Evolutionary conservation across 2,888 invertebrate species (phyloP).

Genomic region (Podotricha telesiphe): DNA sequence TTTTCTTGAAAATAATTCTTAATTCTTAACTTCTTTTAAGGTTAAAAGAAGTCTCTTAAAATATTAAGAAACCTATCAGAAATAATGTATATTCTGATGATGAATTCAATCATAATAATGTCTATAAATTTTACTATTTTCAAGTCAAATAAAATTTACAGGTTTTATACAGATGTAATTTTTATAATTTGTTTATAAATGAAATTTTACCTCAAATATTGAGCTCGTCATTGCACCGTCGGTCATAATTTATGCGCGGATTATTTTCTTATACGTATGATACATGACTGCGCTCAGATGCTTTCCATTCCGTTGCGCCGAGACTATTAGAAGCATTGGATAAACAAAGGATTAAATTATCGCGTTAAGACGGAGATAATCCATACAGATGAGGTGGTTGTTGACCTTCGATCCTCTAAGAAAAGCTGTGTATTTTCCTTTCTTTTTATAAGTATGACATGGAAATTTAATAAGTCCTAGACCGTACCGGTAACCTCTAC

Average conservation of each 20-base stretch:
- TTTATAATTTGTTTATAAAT: constrained; percentile 55
- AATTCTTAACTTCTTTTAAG: no score
- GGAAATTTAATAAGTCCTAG: constrained; percentile 5
- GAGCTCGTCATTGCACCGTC: constrained; percentile 58
- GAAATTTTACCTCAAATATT: constrained; percentile 57
- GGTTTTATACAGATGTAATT: not conserved
- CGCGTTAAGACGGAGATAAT: constrained; percentile 78
- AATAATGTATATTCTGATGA: no score
- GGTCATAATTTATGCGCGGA: constrained; percentile 72
- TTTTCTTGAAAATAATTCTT: no score
- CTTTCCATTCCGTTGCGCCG: constrained; percentile 68
- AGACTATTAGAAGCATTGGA: constrained; percentile 78
- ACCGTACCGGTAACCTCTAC: no score
- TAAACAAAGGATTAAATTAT: constrained; percentile 82
- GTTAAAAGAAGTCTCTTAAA: no score
- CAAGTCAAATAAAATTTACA: no score
- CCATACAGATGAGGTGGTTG: constrained; percentile 79
- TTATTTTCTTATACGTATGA: constrained; percentile 80
- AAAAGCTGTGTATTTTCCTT: constrained; percentile 42
- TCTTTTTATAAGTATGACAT: constrained; percentile 5
- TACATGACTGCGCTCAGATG: constrained; percentile 72
- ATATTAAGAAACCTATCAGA: no score
- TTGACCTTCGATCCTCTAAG: constrained; percentile 70
- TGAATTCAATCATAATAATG: no score
- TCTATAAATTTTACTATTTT: no score